phyloP scores from a whole-genome alignment of 2,113 vertebrate genomes.

The Gymnobelideus leadbeateri region DNA sequence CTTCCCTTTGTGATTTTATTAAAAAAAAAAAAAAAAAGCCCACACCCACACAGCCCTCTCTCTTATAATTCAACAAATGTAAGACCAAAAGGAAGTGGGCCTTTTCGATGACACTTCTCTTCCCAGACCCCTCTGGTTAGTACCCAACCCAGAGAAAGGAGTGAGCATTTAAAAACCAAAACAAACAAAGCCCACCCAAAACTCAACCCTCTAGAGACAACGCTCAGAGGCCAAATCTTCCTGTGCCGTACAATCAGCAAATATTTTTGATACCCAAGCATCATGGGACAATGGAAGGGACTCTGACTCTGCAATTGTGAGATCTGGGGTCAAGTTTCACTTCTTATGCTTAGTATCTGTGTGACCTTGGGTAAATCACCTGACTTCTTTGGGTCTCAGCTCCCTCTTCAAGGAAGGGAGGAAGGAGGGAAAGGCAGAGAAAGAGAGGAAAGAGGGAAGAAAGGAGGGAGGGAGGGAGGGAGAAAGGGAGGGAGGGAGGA shows the following conservation, averaged over 20 bases:
- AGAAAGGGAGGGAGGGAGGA: too few relatives aligned
- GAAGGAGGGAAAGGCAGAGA: neutral
- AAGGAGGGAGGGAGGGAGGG: too few relatives aligned
- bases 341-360: neutral
- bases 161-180: accelerated
- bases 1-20: neutral
- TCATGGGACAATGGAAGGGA: neutral
- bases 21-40: neutral
- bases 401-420: neutral
- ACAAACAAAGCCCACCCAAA: neutral
- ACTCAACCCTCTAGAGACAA: neutral
- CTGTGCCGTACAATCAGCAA: neutral
- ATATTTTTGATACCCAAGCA: neutral
- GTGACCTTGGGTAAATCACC: neutral
- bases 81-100: neutral
- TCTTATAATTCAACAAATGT: neutral
- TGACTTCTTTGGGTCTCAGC: neutral
- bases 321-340: neutral
- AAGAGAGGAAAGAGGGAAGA: too few relatives aligned
- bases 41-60: accelerated
- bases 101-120: neutral
- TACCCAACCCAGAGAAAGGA: neutral
- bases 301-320: neutral
- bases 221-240: neutral
- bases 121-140: neutral